Conservation (phyloP, 2,113 vertebrate genomes). For the Sisor rabdophorus region DNA sequence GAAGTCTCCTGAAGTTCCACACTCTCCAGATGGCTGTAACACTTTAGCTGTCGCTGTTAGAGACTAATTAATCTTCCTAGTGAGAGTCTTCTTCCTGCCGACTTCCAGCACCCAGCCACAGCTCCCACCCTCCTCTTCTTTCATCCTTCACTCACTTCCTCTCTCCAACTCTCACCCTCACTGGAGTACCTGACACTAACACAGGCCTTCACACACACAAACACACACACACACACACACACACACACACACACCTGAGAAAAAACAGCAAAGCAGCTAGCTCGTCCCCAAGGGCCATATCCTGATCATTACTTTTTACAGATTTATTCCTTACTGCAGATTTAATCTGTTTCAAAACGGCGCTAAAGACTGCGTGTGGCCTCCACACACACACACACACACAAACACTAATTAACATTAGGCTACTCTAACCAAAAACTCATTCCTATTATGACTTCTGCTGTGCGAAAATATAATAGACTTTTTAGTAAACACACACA, state of each 20-base stretch:
- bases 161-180: slow-evolving; percentile 34
- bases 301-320: background rate
- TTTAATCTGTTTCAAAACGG: background rate
- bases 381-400: background rate
- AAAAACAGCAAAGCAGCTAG: background rate
- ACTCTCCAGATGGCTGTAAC: slow-evolving; percentile 63
- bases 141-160: slow-evolving; percentile 38
- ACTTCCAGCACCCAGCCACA: slow-evolving; percentile 45
- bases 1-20: slow-evolving; percentile 50
- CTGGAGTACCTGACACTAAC: slow-evolving; percentile 44
- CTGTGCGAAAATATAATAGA: background rate
- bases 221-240: slow-evolving; percentile 6
- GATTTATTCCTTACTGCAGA: no score
- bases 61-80: slow-evolving; percentile 65
- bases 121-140: slow-evolving; percentile 39
- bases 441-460: no score
- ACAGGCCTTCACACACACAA: slow-evolving; percentile 13
- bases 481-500: background rate
- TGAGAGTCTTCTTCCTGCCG: slow-evolving; percentile 61
- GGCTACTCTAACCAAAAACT: no score
- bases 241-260: background rate
- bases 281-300: background rate
- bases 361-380: no score
- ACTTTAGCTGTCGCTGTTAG: slow-evolving; percentile 61
- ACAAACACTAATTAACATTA: no score